These are phyloP conservation scores for Leucoptera coffeella DNA, from an alignment of 2,888 invertebrate species.

Conservation along the genomic window DNA sequence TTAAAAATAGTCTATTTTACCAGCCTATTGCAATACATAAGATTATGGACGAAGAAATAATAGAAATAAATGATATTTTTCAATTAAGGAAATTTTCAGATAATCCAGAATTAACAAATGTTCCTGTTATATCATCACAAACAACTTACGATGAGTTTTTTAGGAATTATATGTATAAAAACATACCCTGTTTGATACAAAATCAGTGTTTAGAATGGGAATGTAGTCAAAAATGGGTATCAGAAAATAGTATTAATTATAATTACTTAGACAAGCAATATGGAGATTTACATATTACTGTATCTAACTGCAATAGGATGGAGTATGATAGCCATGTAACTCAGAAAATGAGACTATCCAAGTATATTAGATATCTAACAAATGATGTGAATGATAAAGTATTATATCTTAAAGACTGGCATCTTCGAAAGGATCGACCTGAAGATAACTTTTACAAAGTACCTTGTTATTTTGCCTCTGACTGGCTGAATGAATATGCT, in stretches of 20 bases:
- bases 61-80: too few species aligned
- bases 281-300: conserved; percentile 62
- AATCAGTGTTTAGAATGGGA: conserved; percentile 60
- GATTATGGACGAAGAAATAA: too few species aligned
- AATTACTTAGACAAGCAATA: conserved; percentile 42
- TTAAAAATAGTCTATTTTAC: too few species aligned
- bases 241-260: conserved; percentile 50
- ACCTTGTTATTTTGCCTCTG: conserved; percentile 78
- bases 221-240: conserved; percentile 58
- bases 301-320: conserved; percentile 72
- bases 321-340: conserved; percentile 73
- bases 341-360: conserved; percentile 56
- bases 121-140: too few species aligned
- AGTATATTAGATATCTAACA: conserved; percentile 70
- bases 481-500: conserved; percentile 92
- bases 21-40: too few species aligned
- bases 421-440: conserved; percentile 62
- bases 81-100: too few species aligned
- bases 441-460: conserved; percentile 67
- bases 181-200: conserved; percentile 62
- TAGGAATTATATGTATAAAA: conserved; percentile 25
- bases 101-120: too few species aligned
- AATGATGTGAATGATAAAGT: conserved; percentile 32
- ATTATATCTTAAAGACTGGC: conserved; percentile 90
- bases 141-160: conserved; percentile 54